phyloP scores from a whole-genome alignment of 2,888 invertebrate species.

The Sipha maydis region DNA sequence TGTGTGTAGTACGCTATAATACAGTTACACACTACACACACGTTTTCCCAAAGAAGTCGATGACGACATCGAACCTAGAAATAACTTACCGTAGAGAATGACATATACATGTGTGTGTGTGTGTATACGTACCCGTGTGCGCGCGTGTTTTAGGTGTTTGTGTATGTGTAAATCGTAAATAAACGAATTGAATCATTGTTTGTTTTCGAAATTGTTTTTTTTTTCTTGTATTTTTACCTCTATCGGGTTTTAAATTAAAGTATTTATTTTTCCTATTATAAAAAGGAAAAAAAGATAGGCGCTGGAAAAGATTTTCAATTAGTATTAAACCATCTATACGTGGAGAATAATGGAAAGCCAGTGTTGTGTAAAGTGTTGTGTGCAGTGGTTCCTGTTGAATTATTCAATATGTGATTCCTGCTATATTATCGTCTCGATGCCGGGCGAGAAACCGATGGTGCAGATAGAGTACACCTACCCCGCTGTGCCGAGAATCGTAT shows the following conservation, averaged over 20 bases:
- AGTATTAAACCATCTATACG: conserved; percentile 24
- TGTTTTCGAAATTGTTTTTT: not conserved
- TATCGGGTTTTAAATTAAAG: not conserved
- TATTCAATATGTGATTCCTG: conserved; percentile 47
- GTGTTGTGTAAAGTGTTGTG: not conserved
- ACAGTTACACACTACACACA: not conserved
- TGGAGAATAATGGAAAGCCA: not conserved
- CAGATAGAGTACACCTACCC: conserved; percentile 54
- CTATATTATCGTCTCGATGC: not conserved
- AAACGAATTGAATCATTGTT: not conserved
- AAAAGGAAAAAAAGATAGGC: not conserved
- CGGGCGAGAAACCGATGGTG: conserved; percentile 14
- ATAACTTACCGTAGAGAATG: not conserved
- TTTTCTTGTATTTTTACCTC: not conserved
- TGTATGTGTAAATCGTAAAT: not conserved
- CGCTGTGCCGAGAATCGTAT: conserved; percentile 49
- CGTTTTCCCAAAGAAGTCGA: not conserved
- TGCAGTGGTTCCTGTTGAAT: conserved; percentile 26
- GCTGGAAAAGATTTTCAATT: conserved; percentile 48
- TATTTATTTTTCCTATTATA: not conserved
- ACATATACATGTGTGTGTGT: not conserved
- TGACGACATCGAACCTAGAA: conserved; percentile 17
- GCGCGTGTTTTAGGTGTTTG: not conserved
- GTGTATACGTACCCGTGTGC: not conserved
- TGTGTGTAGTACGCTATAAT: not conserved